These are phyloP conservation scores for Conopomorpha cramerella DNA, from an alignment of 1,140 invertebrate genomes.

Conservation along the genomic window DNA sequence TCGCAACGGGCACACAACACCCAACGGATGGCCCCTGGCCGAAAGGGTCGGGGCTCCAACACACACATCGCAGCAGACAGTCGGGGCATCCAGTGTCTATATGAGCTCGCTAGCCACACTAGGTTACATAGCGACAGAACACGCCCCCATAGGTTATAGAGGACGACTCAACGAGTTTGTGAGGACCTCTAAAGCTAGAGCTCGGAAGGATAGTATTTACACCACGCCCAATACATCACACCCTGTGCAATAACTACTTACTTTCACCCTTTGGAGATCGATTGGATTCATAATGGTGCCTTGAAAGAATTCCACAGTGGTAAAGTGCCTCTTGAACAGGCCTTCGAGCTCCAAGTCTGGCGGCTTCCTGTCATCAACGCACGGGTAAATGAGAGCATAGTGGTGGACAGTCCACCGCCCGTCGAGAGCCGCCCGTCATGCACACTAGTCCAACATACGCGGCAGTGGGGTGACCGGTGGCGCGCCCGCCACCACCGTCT, in stretches of 20 bases:
- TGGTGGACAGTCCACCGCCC: constrained; percentile 41
- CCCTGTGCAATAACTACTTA: constrained; percentile 65
- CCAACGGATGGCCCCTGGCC: too few species aligned
- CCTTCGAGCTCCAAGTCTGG: constrained; percentile 98
- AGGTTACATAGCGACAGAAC: too few species aligned
- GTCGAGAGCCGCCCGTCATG: constrained; percentile 46
- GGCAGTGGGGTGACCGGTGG: constrained; percentile 25
- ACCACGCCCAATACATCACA: constrained; percentile 49
- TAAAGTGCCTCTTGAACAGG: constrained; percentile 99
- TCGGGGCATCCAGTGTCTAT: too few species aligned
- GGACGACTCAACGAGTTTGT: too few species aligned
- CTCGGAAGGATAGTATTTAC: constrained; percentile 48
- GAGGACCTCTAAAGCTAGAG: too few species aligned
- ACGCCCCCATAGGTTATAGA: too few species aligned
- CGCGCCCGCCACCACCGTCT: constrained; percentile 19
- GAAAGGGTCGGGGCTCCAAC: too few species aligned
- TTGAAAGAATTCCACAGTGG: constrained; percentile 99
- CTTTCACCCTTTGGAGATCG: constrained; percentile 98
- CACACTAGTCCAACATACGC: constrained; percentile 53
- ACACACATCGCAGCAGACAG: too few species aligned
- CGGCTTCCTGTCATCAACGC: constrained; percentile 78
- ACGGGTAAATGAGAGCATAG: constrained; percentile 54
- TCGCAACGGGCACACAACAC: too few species aligned
- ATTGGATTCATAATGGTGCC: constrained; percentile 99
- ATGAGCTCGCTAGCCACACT: too few species aligned